These are phyloP conservation scores for Ammospiza caudacuta DNA, from an alignment of 2,113 vertebrate species.

Conservation along the genomic window DNA sequence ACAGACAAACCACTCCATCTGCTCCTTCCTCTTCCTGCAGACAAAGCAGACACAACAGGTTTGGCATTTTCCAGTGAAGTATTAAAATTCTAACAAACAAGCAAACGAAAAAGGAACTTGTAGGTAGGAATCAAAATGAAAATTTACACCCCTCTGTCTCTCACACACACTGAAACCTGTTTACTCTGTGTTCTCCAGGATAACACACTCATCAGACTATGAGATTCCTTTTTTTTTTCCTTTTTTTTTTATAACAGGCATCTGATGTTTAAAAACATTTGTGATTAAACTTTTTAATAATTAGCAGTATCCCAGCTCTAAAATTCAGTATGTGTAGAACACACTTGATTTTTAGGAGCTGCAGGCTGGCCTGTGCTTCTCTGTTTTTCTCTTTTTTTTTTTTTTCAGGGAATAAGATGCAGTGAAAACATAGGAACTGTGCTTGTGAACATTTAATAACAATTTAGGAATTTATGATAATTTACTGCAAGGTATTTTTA, in stretches of 20 bases:
- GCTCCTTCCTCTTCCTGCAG: background rate
- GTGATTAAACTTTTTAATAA: background rate
- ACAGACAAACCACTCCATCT: background rate
- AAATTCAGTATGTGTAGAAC: background rate
- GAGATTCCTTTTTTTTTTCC: too few species aligned
- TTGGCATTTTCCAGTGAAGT: background rate
- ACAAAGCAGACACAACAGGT: background rate
- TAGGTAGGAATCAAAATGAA: background rate
- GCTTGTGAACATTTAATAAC: background rate
- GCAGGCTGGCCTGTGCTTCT: background rate
- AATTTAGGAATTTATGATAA: background rate
- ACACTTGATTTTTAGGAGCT: background rate
- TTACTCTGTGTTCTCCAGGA: background rate
- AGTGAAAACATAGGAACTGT: background rate
- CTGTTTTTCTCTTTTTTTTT: background rate
- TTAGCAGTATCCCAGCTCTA: background rate
- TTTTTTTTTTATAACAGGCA: too few species aligned
- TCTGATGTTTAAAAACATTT: background rate
- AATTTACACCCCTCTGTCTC: background rate
- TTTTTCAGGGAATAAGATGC: background rate
- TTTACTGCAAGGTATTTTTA: background rate
- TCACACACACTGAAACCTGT: fast-evolving
- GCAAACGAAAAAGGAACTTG: background rate
- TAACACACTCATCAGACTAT: background rate
- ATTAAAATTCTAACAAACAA: background rate